phyloP scores from a whole-genome alignment of 2,888 invertebrate genomes.

The Sialis fuliginosa region DNA sequence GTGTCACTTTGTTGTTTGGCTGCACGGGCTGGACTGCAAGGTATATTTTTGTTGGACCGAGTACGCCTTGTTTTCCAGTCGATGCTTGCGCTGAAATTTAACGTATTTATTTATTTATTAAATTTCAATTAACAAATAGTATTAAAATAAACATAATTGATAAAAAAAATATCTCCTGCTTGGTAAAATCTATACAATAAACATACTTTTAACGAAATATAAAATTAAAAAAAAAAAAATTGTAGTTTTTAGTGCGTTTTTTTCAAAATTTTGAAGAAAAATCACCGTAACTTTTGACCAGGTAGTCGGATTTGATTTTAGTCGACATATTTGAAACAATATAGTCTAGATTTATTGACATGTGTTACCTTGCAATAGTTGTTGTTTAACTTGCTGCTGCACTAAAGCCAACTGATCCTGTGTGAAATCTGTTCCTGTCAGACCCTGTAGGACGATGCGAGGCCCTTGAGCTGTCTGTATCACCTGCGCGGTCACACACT shows the following conservation, averaged over 20 bases:
- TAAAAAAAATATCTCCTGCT: slow-evolving; percentile 16
- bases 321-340: too few relatives aligned
- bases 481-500: slow-evolving; percentile 74
- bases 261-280: too few relatives aligned
- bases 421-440: slow-evolving; percentile 68
- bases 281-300: too few relatives aligned
- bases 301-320: too few relatives aligned
- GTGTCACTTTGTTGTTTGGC: slow-evolving; percentile 1
- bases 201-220: not conserved
- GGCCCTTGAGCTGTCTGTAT: slow-evolving; percentile 74
- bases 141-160: too few relatives aligned
- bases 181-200: too few relatives aligned
- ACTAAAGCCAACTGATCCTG: slow-evolving; percentile 66
- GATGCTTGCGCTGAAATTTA: slow-evolving; percentile 58
- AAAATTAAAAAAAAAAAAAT: too few relatives aligned
- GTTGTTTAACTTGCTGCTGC: slow-evolving; percentile 80
- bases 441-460: slow-evolving; percentile 68
- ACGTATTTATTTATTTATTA: too few relatives aligned
- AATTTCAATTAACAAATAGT: too few relatives aligned
- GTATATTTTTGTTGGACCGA: slow-evolving; percentile 75
- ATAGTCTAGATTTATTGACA: too few relatives aligned
- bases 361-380: slow-evolving; percentile 57
- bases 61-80: slow-evolving; percentile 66
- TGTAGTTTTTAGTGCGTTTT: too few relatives aligned
- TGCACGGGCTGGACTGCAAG: slow-evolving; percentile 58